A percentile compares a stretch with the other conserved stretches of the same genome.
Conservation (phyloP, 1,140 invertebrate species). For the Diorhabda carinulata region DNA sequence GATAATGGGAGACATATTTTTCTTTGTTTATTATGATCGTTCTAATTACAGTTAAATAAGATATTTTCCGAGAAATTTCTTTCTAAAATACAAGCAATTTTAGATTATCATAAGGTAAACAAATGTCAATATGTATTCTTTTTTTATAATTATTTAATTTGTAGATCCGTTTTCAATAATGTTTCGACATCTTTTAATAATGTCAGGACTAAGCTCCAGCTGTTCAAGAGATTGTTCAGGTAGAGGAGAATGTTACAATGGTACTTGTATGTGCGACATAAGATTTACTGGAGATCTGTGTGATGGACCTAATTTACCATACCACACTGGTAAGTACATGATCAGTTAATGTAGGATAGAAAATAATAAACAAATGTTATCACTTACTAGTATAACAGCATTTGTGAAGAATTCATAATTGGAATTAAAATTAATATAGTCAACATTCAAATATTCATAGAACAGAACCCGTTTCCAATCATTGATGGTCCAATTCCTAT, state of each 20-base stretch:
- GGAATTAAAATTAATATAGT: too few relatives aligned
- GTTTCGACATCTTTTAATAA: conserved; percentile 44
- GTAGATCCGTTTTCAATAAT: conserved; percentile 27
- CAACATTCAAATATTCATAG: too few relatives aligned
- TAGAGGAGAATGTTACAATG: conserved; percentile 87
- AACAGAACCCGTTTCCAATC: too few relatives aligned
- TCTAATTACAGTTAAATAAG: too few relatives aligned
- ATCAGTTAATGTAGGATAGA: neutral
- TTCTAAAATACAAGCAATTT: neutral
- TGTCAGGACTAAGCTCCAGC: conserved; percentile 43
- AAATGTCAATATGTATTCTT: neutral
- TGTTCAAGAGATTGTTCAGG: conserved; percentile 72
- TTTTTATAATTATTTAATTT: conserved; percentile 3
- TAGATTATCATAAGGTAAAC: neutral
- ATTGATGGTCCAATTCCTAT: too few relatives aligned
- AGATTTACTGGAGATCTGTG: conserved; percentile 60
- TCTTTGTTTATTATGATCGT: too few relatives aligned
- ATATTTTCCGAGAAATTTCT: too few relatives aligned
- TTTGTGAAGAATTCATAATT: too few relatives aligned
- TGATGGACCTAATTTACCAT: conserved; percentile 59
- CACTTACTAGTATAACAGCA: too few relatives aligned
- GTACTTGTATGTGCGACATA: conserved; percentile 87
- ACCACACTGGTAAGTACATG: conserved; percentile 57
- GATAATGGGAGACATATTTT: too few relatives aligned
- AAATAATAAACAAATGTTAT: too few relatives aligned